phyloP scores from a whole-genome alignment of 2,888 invertebrate species.

The Drymonia ruficornis region DNA sequence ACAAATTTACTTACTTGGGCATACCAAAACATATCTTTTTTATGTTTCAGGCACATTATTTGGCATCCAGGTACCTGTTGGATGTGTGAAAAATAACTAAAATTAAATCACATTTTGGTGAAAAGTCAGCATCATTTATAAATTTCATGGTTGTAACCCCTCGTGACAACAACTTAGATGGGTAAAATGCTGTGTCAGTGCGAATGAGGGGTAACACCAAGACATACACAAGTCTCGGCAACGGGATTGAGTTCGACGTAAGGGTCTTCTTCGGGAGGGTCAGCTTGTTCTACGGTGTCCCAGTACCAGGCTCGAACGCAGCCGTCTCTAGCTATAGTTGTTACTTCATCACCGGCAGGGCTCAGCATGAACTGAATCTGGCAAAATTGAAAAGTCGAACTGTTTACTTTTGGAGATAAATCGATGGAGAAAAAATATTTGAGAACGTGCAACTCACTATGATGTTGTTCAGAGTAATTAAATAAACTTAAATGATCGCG shows the following conservation, averaged over 20 bases:
- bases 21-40: constrained; percentile 86
- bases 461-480: too few relatives aligned
- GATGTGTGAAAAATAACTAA: too few relatives aligned
- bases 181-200: too few relatives aligned
- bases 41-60: constrained; percentile 76
- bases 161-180: too few relatives aligned
- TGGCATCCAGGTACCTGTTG: constrained; percentile 74
- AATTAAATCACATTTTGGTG: too few relatives aligned
- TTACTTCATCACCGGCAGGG: constrained; percentile 73
- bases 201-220: background rate
- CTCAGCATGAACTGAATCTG: constrained; percentile 80
- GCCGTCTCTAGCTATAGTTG: constrained; percentile 88
- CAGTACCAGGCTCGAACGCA: constrained; percentile 95
- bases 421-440: too few relatives aligned
- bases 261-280: constrained; percentile 91
- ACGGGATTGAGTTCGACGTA: constrained; percentile 94
- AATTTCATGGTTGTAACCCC: too few relatives aligned
- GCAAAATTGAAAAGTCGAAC: constrained; percentile 19
- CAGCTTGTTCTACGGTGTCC: constrained; percentile 95
- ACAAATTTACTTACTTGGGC: constrained; percentile 87
- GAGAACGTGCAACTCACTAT: too few relatives aligned
- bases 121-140: too few relatives aligned
- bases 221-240: constrained; percentile 88
- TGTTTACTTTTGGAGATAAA: too few relatives aligned
- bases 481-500: too few relatives aligned